These are phyloP conservation scores for Nothoprocta pentlandii DNA, from an alignment of 2,113 vertebrate species.

Conservation along the genomic window DNA sequence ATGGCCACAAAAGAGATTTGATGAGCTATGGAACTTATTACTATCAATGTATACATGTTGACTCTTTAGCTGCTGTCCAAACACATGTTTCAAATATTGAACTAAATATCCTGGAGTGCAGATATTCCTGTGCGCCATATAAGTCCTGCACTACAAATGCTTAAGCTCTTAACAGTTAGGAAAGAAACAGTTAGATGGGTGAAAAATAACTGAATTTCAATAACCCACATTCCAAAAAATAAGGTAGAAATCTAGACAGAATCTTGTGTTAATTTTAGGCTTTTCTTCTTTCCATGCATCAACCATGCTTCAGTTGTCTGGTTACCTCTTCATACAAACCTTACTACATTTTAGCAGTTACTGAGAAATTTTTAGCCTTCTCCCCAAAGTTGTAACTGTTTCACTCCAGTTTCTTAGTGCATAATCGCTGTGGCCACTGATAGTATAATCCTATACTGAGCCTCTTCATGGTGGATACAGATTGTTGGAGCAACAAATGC, in stretches of 20 bases:
- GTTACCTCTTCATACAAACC: neutral
- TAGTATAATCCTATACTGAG: neutral
- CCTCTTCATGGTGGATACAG: neutral
- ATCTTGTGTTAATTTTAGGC: neutral
- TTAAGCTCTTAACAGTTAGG: neutral
- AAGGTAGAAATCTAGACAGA: neutral
- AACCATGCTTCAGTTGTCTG: neutral
- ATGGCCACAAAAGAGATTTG: neutral
- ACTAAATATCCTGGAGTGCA: neutral
- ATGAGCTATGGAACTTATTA: constrained; percentile 15
- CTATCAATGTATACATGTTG: neutral
- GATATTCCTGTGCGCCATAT: neutral
- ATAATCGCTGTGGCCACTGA: neutral
- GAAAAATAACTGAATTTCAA: neutral
- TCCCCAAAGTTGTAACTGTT: neutral
- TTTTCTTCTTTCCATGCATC: neutral
- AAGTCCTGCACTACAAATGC: neutral
- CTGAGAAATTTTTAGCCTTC: neutral
- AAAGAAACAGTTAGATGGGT: neutral
- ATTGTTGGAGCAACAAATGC: neutral
- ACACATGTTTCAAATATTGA: neutral
- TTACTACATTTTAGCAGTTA: neutral
- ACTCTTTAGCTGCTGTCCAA: neutral
- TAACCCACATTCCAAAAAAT: neutral
- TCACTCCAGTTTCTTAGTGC: neutral